phyloP scores from a whole-genome alignment of 2,797 vertebrate genomes.

The Clarias fuscus region DNA sequence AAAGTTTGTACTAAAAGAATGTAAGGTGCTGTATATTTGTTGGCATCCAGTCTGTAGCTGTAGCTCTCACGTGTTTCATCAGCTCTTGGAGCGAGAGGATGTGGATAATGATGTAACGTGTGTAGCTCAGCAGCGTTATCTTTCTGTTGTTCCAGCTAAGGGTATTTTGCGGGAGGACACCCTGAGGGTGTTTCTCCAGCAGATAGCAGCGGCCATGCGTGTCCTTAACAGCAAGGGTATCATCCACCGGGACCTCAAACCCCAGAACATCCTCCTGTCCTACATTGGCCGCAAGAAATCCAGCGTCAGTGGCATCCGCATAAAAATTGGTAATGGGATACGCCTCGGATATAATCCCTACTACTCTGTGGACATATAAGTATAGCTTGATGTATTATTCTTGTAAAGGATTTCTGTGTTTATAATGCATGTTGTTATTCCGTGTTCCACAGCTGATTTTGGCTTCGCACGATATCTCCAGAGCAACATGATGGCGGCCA shows the following conservation, averaged over 20 bases:
- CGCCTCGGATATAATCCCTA: background rate
- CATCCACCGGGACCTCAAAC: conserved; percentile 94
- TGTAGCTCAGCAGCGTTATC: background rate
- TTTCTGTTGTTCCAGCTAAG: conserved; percentile 76
- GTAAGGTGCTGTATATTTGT: background rate
- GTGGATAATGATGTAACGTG: background rate
- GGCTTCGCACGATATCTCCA: conserved; percentile 97
- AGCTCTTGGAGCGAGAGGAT: background rate
- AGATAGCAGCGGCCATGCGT: conserved; percentile 95
- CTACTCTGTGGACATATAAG: background rate
- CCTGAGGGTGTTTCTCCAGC: conserved; percentile 91
- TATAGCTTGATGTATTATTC: background rate
- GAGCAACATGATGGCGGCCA: conserved; percentile 99
- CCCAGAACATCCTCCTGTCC: conserved; percentile 93
- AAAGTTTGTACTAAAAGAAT: no score
- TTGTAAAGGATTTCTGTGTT: background rate
- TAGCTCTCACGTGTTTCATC: background rate
- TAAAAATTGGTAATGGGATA: conserved; percentile 88
- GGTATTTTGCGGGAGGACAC: conserved; percentile 95
- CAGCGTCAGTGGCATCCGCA: conserved; percentile 85
- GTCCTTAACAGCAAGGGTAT: conserved; percentile 94
- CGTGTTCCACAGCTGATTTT: conserved; percentile 86
- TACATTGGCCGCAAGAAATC: conserved; percentile 85
- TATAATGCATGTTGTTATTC: conserved; percentile 35
- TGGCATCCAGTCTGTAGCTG: background rate